phyloP scores from a whole-genome alignment of 2,797 vertebrate genomes.

The Melanotaenia nigrans region DNA sequence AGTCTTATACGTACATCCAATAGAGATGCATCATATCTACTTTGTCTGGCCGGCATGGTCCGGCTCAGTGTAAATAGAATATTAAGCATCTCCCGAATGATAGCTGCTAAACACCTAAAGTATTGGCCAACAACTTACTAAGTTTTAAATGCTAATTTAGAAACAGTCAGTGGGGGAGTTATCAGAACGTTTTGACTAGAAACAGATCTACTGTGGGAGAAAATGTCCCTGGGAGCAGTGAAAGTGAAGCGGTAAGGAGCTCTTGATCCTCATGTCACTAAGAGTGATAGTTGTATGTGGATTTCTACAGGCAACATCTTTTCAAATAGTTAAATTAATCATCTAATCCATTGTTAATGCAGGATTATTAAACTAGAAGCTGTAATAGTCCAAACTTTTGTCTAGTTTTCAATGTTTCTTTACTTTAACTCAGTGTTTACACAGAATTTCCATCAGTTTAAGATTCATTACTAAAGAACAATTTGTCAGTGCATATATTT shows the following conservation, averaged over 20 bases:
- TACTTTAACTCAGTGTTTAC: neutral
- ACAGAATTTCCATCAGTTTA: neutral
- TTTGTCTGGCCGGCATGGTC: neutral
- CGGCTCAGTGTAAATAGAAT: neutral
- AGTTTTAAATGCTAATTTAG: neutral
- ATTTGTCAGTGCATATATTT: neutral
- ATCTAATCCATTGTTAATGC: constrained; percentile 8
- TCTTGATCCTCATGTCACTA: neutral
- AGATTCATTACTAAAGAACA: neutral
- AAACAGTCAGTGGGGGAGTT: neutral
- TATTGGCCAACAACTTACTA: neutral
- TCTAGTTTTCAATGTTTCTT: neutral
- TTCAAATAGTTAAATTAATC: constrained; percentile 1
- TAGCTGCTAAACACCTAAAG: neutral
- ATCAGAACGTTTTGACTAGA: neutral
- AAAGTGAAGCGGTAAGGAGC: neutral
- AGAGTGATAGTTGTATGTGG: constrained; percentile 7
- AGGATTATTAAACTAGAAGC: constrained; percentile 6
- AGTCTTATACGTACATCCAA: neutral
- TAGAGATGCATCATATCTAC: neutral
- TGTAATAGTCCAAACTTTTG: neutral
- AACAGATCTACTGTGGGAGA: constrained; percentile 4
- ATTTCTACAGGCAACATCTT: constrained; percentile 6
- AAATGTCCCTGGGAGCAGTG: neutral
- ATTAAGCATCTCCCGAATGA: neutral